These are phyloP conservation scores for Lasioglossum marginatum DNA, from an alignment of 2,888 invertebrate species.

Conservation along the genomic window DNA sequence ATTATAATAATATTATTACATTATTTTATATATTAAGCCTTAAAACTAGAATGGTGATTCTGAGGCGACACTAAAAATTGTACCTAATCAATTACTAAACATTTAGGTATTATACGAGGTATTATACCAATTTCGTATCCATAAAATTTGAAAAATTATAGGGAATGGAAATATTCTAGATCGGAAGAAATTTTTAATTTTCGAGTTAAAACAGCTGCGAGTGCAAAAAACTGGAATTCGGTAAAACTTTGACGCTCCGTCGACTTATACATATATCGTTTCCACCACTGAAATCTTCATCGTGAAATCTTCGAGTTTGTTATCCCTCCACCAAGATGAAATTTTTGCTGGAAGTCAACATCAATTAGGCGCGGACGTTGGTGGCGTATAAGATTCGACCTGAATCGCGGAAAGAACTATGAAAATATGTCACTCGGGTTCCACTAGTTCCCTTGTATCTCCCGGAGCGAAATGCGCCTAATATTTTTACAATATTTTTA, in stretches of 20 bases:
- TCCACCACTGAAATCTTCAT: slow-evolving; percentile 6
- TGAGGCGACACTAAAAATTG: too few relatives aligned
- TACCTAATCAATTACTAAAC: too few relatives aligned
- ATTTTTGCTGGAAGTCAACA: not conserved
- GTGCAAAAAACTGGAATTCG: not conserved
- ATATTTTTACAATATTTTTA: not conserved
- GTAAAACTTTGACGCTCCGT: not conserved
- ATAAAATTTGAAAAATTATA: too few relatives aligned
- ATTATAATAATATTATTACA: not conserved
- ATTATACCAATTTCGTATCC: too few relatives aligned
- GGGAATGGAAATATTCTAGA: too few relatives aligned
- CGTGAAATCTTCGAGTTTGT: too few relatives aligned
- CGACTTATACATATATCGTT: not conserved
- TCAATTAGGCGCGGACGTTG: not conserved
- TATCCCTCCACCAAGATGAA: not conserved
- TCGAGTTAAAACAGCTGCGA: too few relatives aligned
- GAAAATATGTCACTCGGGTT: not conserved
- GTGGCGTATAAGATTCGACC: not conserved
- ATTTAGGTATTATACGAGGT: too few relatives aligned
- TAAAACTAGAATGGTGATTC: too few relatives aligned
- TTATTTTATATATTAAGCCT: not conserved
- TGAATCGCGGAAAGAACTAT: not conserved
- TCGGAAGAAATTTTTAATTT: too few relatives aligned
- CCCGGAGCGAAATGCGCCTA: not conserved
- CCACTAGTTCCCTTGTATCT: not conserved